Evolutionary conservation across 2,113 vertebrate genomes (phyloP), one percentile per base, ranked within the genome.

Genomic region (Noturus placidus): DNA sequence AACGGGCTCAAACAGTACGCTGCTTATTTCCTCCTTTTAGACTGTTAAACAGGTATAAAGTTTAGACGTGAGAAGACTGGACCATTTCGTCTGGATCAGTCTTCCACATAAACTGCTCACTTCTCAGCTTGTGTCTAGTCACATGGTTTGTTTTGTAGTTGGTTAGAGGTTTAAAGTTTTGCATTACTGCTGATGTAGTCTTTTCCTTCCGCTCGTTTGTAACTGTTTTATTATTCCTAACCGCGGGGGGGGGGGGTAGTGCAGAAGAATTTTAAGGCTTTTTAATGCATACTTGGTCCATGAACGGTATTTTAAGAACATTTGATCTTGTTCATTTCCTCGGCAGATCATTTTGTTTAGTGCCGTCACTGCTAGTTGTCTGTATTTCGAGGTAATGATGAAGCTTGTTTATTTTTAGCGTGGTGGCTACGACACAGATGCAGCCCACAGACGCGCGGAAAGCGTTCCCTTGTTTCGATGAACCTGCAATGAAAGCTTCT

Each of bases 391-490:
- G 11, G 11, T 13, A 46, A 14, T 14, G 27, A 46, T 50, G 27
- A 14, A 11, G 5, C 1, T 50, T 15, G 4, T 77, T 3, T 20
- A 4, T 52, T 38, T 69, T 57, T 84, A 96, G 96, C 89, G 81
- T 94, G 74, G 90, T 96, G 65, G 96, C 95, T 10, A 95, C 95
- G 2, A 96, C 95, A 2, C 93, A 97, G 92, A 97, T 96, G 93
- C 93, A 96, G 89, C 88, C 95, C 1, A 96, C 95, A 0, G 91
- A 94, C 27, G 94, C 95, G 63, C 91, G 93, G 3, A 95, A 95
- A 87, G 93, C 94, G 6, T 97, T 96, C 61, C 95, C 95, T 52
- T 96, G 94, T 88, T 97, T 96, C 70, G 95, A 96, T 19, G 95
- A 96, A 87, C 95, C 95, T 9, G 92, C 92, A 0, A 94, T 96